Evolutionary conservation across 2,113 vertebrate species (phyloP).

Genomic region (Protobothrops flavoviridis): DNA sequence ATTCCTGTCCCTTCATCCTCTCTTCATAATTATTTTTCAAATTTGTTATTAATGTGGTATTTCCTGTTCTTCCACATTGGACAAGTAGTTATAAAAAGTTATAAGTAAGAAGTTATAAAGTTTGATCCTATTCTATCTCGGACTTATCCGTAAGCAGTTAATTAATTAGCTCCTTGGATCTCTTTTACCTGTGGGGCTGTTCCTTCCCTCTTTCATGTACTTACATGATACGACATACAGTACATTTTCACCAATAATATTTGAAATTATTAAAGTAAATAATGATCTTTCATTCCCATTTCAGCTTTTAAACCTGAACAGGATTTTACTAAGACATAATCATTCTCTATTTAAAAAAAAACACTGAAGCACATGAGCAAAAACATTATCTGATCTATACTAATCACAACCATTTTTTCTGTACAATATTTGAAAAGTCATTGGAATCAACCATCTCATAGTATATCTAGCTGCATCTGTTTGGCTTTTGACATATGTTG

Average conservation of each 20-base stretch:
- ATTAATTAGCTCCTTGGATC: constrained; percentile 50
- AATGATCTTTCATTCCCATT: constrained; percentile 27
- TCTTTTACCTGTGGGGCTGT: constrained; percentile 29
- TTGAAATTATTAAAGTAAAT: constrained; percentile 59
- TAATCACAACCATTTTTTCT: neutral
- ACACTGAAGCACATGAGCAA: neutral
- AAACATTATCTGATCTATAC: constrained; percentile 40
- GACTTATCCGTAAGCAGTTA: constrained; percentile 48
- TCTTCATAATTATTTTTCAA: neutral
- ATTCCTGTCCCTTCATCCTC: neutral
- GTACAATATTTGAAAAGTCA: neutral
- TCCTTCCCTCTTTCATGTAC: constrained; percentile 51
- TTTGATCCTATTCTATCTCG: neutral
- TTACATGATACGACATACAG: constrained; percentile 27
- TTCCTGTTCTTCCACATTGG: neutral
- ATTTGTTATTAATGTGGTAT: neutral
- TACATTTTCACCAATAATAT: constrained; percentile 62
- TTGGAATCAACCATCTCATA: neutral
- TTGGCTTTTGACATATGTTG: neutral
- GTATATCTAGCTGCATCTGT: neutral
- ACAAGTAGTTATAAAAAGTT: neutral
- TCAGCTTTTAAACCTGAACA: constrained; percentile 6
- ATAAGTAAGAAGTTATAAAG: neutral
- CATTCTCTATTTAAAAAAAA: constrained; percentile 22
- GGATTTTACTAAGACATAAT: neutral